Base-by-base conservation (phyloP, 2,888 invertebrate genomes). In the Eudasyphora cyanicolor region DNA sequence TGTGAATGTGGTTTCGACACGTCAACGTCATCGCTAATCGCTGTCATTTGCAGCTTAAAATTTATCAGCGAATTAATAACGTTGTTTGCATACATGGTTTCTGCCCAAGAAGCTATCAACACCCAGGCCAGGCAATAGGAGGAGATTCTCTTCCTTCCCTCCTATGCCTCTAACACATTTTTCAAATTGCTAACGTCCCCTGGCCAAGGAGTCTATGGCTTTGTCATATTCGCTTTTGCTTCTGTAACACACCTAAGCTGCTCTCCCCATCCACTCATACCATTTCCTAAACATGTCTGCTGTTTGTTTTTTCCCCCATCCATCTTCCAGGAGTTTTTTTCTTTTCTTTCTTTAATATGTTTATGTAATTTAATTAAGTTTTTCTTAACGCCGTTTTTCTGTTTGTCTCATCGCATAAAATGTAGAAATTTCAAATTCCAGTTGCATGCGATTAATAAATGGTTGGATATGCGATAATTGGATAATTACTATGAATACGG, bases 381-480 rank as follows among this genome's bases (percentile, higher is more conserved):
- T 81, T 79, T 54, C 81, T 57, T 74, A 54, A 19, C 75, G 51
- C 19, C 51, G 24, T 45, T 29, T 71, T 71, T 51, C 49, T 51
- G 24, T 71, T 71, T 24, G 27, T 71, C 24, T 38, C 32, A 64
- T 12, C 17, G 64, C 64, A 64, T 64, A 35, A 64, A 21, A 51
- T 12, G 17, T 29, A 45, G 49, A 19, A 70, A 71, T 32, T 54
- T 71, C 8, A 29, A 54, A 71, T 71, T 49, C 70, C 70, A 51
- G 38, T 35, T 35, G 70, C 54, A 67, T 67, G 67, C 10, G 67
- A 67, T 67, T 67, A 67, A 67, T 45, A 75, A 75, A 57, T 75
- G 60, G 60, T 45, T 27, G 38, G 84, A 85, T 87, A 87, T 86
- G 88, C 86, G 89, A 88, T 89, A 89, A 89, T 89, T 89, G 89